Percentiles rank a stretch among this genome's conserved stretches.
Conservation (phyloP, 2,797 vertebrate genomes). For the Pipistrellus pygmaeus region DNA sequence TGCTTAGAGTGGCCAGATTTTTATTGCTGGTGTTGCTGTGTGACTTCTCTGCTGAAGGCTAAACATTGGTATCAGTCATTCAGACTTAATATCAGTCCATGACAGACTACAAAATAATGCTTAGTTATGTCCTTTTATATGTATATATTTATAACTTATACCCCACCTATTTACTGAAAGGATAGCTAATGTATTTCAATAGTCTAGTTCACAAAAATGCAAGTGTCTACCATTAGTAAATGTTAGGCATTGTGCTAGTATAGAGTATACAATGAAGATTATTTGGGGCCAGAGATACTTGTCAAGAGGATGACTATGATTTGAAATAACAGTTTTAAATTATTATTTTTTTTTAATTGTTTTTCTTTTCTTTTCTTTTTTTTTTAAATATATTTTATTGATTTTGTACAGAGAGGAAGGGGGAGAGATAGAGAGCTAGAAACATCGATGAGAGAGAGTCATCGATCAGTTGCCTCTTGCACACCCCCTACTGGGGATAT, state of each 20-base stretch:
- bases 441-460: too few species aligned
- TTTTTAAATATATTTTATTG: too few species aligned
- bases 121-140: neutral
- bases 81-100: neutral
- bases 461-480: too few species aligned
- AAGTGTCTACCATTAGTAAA: neutral
- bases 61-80: slow-evolving; percentile 1
- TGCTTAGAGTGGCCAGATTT: slow-evolving; percentile 24
- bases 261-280: neutral
- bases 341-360: too few species aligned
- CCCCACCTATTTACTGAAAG: neutral
- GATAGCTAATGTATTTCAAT: slow-evolving; percentile 8
- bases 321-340: neutral
- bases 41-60: neutral
- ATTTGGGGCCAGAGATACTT: neutral
- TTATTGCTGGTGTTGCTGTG: neutral
- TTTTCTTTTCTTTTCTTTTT: too few species aligned
- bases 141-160: neutral
- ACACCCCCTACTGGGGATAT: too few species aligned
- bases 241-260: neutral
- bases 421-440: too few species aligned
- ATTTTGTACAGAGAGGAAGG: too few species aligned
- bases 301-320: neutral
- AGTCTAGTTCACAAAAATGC: neutral
- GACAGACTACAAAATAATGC: slow-evolving; percentile 33